Conservation (phyloP, 1,140 invertebrate genomes). For the Solenopsis invicta region DNA sequence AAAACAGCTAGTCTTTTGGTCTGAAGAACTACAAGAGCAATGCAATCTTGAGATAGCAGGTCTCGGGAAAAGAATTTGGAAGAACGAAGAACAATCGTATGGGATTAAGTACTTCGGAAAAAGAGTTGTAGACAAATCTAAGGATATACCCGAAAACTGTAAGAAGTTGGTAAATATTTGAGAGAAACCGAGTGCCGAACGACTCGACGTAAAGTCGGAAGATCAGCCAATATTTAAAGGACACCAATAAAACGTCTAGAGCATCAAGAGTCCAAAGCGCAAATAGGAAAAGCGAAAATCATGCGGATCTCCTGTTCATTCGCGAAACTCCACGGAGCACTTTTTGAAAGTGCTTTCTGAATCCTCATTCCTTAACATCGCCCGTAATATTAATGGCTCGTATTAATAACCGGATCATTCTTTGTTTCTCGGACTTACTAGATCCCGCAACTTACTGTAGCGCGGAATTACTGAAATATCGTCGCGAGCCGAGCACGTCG, state of each 20-base stretch:
- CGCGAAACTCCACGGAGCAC: background rate
- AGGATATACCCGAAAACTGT: constrained; percentile 24
- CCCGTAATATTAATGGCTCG: background rate
- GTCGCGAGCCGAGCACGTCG: constrained; percentile 31
- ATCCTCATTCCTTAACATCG: background rate
- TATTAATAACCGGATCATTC: constrained; percentile 21
- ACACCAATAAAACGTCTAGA: constrained; percentile 12
- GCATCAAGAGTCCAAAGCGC: background rate
- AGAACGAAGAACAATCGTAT: background rate
- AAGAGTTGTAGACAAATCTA: background rate
- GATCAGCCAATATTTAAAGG: constrained; percentile 33
- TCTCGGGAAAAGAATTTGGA: constrained; percentile 3
- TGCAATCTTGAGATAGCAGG: background rate
- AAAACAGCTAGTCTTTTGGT: background rate
- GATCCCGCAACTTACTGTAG: constrained; percentile 3
- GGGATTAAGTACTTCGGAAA: background rate
- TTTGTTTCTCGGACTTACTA: background rate
- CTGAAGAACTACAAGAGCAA: background rate
- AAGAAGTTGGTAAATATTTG: constrained; percentile 47
- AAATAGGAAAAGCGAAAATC: background rate
- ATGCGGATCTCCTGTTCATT: background rate
- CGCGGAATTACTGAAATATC: constrained; percentile 25
- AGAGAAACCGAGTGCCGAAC: background rate
- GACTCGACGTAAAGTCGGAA: constrained; percentile 3
- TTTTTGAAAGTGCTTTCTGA: background rate